Base-by-base conservation (phyloP, 2,888 invertebrate genomes). In the Eilema griseolum region DNA sequence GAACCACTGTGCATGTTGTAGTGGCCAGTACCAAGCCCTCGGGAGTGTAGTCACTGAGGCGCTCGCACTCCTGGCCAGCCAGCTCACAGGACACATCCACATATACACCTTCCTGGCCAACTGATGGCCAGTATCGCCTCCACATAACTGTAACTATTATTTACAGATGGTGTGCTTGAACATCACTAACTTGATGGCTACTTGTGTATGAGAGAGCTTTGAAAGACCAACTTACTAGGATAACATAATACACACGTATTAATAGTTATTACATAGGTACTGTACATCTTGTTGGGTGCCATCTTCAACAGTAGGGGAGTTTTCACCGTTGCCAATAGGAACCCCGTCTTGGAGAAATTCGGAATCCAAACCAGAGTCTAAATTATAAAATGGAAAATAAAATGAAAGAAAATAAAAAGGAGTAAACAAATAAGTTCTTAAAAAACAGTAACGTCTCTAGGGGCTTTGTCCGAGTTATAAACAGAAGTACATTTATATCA, bases 21-120 rank as follows among this genome's bases (percentile, higher is more conserved):
- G 99, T 99, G 0, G 98, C 98, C 65, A 99, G 95, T 80, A 99
- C 96, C 85, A 98, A 97, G 0, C 98, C 98, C 64, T 97, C 95
- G 0, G 96, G 96, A 66, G 97, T 96, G 65, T 97, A 94, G 77
- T 96, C 96, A 1, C 97, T 96, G 24, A 98, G 92, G 69, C 97
- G 96, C 83, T 98, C 97, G 83, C 98, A 98, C 92, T 98, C 98
- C 90, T 98, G 98, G 0, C 98, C 98, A 37, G 98, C 98, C 46
- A 99, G 94, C 86, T 99, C 98, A 3, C 98, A 97, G 70, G 97
- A 97, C 61, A 97, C 97, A 88, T 99, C 99, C 20, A 97, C 96
- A 16, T 97, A 98, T 1, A 97, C 97, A 0, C 97, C 97, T 87
- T 98, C 98, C 82, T 99, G 98, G 0, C 98, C 97, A 56, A 99